phyloP scores from a whole-genome alignment of 2,113 vertebrate species.

The Tragelaphus scriptus region DNA sequence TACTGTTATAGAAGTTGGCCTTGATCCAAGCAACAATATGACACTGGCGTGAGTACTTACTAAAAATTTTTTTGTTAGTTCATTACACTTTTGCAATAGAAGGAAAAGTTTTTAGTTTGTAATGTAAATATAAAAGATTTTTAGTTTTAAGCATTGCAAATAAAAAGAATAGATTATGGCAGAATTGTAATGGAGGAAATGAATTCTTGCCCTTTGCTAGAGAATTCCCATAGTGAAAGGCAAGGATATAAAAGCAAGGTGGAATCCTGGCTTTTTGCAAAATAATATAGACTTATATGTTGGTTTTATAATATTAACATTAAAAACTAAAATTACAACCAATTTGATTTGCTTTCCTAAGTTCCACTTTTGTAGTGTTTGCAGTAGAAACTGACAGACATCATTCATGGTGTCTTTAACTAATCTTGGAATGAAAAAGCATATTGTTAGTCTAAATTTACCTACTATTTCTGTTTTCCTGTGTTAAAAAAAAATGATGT shows the following conservation, averaged over 20 bases:
- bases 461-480: conserved; percentile 1
- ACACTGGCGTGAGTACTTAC: conserved; percentile 90
- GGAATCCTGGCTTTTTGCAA: neutral
- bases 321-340: conserved; percentile 31
- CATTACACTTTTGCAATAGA: neutral
- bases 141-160: conserved; percentile 20
- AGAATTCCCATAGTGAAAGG: neutral
- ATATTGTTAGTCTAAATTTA: conserved; percentile 12
- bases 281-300: neutral
- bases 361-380: neutral
- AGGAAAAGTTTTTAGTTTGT: neutral
- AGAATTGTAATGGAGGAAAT: conserved; percentile 25
- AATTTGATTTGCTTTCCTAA: neutral
- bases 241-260: conserved; percentile 15
- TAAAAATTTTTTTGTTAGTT: conserved; percentile 75
- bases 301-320: conserved; percentile 11
- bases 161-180: neutral
- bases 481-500: neutral
- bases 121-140: neutral
- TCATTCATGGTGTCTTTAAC: neutral
- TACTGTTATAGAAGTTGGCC: conserved; percentile 95
- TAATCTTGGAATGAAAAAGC: neutral
- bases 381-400: neutral
- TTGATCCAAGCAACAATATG: conserved; percentile 96
- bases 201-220: neutral